Percentiles rank a stretch among this genome's conserved stretches.
phyloP scores from a whole-genome alignment of 2,113 vertebrate genomes.

The Channa maculata region DNA sequence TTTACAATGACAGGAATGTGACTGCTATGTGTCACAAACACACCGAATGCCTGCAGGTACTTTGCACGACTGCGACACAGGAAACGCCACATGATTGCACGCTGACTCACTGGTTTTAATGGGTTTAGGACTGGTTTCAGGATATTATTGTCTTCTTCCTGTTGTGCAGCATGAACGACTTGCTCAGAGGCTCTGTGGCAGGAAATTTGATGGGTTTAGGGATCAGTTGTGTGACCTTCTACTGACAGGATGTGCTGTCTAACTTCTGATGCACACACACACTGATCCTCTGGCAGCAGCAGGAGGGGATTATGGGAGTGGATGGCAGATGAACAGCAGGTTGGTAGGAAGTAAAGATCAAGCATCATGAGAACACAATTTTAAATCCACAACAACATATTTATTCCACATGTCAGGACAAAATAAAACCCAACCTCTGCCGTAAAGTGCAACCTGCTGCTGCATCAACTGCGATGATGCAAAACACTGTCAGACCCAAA shows the following conservation, averaged over 20 bases:
- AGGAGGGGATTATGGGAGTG: constrained; percentile 71
- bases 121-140: constrained; percentile 8
- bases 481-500: too few species aligned
- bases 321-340: constrained; percentile 61
- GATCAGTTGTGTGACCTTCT: constrained; percentile 41
- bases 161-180: neutral
- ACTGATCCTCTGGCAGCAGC: constrained; percentile 47
- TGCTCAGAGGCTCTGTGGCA: constrained; percentile 37
- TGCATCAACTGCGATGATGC: too few species aligned
- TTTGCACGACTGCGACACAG: constrained; percentile 15
- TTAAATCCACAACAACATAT: constrained; percentile 63
- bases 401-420: constrained; percentile 48
- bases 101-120: constrained; percentile 34
- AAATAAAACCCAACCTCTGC: too few species aligned
- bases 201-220: constrained; percentile 8
- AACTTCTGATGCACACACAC: constrained; percentile 22
- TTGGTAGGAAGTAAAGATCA: constrained; percentile 54
- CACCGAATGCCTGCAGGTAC: neutral
- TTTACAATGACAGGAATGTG: neutral
- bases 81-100: neutral
- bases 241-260: constrained; percentile 40
- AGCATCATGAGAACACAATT: constrained; percentile 15
- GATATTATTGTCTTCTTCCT: neutral
- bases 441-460: too few species aligned
- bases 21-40: constrained; percentile 4